A percentile compares a stretch with the other conserved stretches of the same genome.
Conservation (phyloP, 1,140 invertebrate genomes). For the Philotrypesis tridentata region DNA sequence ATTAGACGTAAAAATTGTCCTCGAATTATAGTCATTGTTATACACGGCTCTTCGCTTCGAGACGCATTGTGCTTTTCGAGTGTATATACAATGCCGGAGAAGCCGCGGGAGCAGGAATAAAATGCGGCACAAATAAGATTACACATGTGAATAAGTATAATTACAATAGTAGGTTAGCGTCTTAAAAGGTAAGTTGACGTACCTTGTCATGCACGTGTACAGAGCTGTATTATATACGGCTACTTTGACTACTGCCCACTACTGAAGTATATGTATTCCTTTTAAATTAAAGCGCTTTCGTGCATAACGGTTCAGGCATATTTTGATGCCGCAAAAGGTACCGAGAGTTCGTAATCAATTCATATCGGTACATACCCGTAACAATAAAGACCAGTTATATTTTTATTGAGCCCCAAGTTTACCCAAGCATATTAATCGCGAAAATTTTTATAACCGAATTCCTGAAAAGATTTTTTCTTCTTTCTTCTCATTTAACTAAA, state of each 20-base stretch:
- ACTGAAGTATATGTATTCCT: too few relatives aligned
- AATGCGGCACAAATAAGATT: too few relatives aligned
- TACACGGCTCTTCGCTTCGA: too few relatives aligned
- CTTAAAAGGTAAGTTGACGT: not conserved
- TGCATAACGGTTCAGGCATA: not conserved
- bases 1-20: too few relatives aligned
- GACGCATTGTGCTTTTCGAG: too few relatives aligned
- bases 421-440: not conserved
- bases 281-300: not conserved
- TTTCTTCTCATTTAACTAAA: too few relatives aligned
- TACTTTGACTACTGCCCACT: not conserved
- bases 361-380: not conserved
- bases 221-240: not conserved
- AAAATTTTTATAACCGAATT: too few relatives aligned
- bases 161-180: not conserved
- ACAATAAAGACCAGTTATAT: not conserved
- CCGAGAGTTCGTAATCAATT: not conserved
- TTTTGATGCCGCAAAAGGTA: not conserved
- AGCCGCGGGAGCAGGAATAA: too few relatives aligned
- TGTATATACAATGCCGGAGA: too few relatives aligned
- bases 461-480: too few relatives aligned
- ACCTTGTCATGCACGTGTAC: not conserved
- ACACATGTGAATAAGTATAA: too few relatives aligned
- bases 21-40: too few relatives aligned
- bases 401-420: not conserved